Conservation (phyloP, 2,113 vertebrate species). For the Heterochromis multidens region DNA sequence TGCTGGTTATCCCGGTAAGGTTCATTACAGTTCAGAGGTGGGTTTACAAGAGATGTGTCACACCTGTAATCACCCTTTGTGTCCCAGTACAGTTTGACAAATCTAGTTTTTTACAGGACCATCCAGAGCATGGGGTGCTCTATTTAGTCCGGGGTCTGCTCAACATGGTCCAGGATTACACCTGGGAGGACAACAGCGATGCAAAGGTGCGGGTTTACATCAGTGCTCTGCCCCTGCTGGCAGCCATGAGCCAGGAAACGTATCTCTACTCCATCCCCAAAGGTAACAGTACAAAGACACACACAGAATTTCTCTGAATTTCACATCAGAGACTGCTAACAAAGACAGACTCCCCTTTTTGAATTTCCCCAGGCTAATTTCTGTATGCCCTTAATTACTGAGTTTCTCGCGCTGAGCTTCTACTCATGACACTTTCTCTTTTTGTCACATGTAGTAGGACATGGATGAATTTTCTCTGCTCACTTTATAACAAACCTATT, state of each 20-base stretch:
- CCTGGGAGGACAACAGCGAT: constrained; percentile 92
- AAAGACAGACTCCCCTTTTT: rapidly evolving
- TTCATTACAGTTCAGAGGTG: neutral
- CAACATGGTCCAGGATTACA: constrained; percentile 96
- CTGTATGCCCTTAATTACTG: neutral
- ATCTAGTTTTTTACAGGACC: constrained; percentile 78
- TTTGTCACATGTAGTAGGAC: neutral
- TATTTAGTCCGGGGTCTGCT: constrained; percentile 92
- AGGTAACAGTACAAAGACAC: constrained; percentile 46
- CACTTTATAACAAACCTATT: neutral
- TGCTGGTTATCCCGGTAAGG: constrained; percentile 90
- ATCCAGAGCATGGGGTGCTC: constrained; percentile 93
- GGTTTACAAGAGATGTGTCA: neutral
- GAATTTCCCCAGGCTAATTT: rapidly evolving
- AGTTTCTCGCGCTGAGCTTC: neutral
- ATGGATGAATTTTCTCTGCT: neutral
- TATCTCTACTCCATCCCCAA: constrained; percentile 77
- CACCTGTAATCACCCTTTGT: neutral
- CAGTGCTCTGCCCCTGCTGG: constrained; percentile 87
- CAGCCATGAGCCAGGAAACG: constrained; percentile 91
- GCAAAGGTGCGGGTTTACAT: constrained; percentile 90
- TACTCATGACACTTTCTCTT: neutral
- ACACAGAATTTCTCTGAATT: neutral
- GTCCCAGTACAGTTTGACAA: neutral
- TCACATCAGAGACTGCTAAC: neutral